Percentiles rank a stretch among this genome's conserved stretches.
Evolutionary conservation across 92 coral and sea anemone species (phyloP).

Genomic region (Siderastrea radians): DNA sequence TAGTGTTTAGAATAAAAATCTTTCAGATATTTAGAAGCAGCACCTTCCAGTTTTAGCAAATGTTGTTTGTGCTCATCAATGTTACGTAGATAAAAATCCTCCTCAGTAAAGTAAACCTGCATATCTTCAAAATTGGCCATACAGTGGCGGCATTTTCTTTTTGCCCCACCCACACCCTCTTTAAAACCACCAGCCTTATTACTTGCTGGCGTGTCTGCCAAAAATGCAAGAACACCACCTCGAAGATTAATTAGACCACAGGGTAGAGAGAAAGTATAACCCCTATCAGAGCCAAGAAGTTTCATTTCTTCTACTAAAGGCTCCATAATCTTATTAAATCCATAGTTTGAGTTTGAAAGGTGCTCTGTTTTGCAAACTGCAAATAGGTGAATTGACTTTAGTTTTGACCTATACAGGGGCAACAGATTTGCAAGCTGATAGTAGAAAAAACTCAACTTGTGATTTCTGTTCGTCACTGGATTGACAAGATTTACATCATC

Average conservation of each 20-base stretch:
- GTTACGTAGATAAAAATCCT: slow-evolving; percentile 39
- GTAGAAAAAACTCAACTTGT: slow-evolving; percentile 56
- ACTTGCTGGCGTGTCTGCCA: slow-evolving; percentile 80
- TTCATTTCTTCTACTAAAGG: slow-evolving; percentile 58
- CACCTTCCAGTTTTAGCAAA: slow-evolving; percentile 8
- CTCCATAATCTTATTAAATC: slow-evolving; percentile 45
- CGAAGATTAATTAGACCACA: slow-evolving; percentile 53
- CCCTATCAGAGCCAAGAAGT: slow-evolving; percentile 45
- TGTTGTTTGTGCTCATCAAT: slow-evolving; percentile 45
- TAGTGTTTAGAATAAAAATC: slow-evolving; percentile 54
- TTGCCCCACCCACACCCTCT: slow-evolving; percentile 69
- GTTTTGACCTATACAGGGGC: slow-evolving; percentile 42
- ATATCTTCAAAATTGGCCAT: slow-evolving; percentile 58
- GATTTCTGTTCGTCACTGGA: slow-evolving; percentile 49
- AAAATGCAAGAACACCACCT: slow-evolving; percentile 42
- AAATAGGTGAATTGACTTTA: slow-evolving; percentile 53
- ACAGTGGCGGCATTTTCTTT: slow-evolving; percentile 55
- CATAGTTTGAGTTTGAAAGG: slow-evolving; percentile 53
- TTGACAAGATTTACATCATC: slow-evolving; percentile 56
- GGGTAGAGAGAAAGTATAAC: slow-evolving; percentile 30
- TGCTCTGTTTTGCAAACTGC: slow-evolving; percentile 29
- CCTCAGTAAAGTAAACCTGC: slow-evolving; percentile 51
- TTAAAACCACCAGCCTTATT: slow-evolving; percentile 64
- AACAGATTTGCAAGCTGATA: slow-evolving; percentile 57
- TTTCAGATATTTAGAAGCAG: slow-evolving; percentile 33